These are phyloP conservation scores for Slavum lentiscoides DNA, from an alignment of 2,888 invertebrate species.

Conservation along the genomic window DNA sequence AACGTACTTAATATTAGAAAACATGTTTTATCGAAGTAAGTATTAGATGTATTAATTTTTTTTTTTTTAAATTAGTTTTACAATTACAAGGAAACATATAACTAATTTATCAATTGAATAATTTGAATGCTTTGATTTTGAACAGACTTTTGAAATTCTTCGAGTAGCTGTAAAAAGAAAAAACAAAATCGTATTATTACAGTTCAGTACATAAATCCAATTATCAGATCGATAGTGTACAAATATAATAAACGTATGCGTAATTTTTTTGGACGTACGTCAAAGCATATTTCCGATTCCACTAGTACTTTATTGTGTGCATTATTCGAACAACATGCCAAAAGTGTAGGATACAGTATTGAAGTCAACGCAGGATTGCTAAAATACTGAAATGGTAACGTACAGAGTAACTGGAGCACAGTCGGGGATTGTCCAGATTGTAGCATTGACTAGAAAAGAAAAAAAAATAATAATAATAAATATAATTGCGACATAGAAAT, in stretches of 20 bases:
- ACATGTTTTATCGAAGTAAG: slow-evolving; percentile 22
- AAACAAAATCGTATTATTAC: slow-evolving; percentile 3
- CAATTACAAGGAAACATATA: neutral
- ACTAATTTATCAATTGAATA: slow-evolving; percentile 40
- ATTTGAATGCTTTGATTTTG: slow-evolving; percentile 38
- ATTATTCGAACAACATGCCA: slow-evolving; percentile 71
- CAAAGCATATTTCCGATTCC: slow-evolving; percentile 70
- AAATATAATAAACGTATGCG: neutral
- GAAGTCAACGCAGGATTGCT: slow-evolving; percentile 72
- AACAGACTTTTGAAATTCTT: slow-evolving; percentile 65
- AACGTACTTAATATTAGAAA: slow-evolving; percentile 7
- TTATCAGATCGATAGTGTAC: neutral
- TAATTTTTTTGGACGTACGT: slow-evolving; percentile 61
- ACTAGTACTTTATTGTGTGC: slow-evolving; percentile 74
- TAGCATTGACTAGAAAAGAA: slow-evolving; percentile 68
- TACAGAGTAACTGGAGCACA: slow-evolving; percentile 77
- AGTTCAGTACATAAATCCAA: neutral
- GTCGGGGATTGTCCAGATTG: slow-evolving; percentile 77
- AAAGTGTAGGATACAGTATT: slow-evolving; percentile 77
- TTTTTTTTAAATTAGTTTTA: neutral
- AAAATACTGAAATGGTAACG: slow-evolving; percentile 83
- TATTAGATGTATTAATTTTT: neutral
- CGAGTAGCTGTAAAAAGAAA: slow-evolving; percentile 63
- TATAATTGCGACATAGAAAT: neutral
- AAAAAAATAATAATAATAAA: slow-evolving; percentile 58